Evolutionary conservation across 2,888 invertebrate genomes (phyloP), one percentile per base, ranked within the genome.

Genomic region (Orchestes rusci): DNA sequence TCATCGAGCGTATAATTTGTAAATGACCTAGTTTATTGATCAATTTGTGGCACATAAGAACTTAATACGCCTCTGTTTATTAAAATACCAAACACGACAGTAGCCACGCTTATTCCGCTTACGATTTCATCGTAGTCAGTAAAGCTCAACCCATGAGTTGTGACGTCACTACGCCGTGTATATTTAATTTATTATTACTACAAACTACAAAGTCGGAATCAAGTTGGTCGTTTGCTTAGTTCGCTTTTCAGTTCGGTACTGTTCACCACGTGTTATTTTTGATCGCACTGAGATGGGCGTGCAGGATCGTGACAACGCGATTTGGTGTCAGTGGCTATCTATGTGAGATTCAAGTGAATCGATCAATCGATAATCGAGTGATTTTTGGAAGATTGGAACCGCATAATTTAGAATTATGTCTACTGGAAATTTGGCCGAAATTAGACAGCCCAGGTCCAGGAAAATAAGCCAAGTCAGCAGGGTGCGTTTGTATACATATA

Each of bases 391-490:
- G 15, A 4, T 32, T 13, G 13, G n/a, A 32, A 3, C n/a, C 27
- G 35, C 18, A 8, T 36, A 5, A n/a, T 18, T 39, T 32, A n/a
- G 2, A 20, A 54, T 35, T 40, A 60, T 60, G 60, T 58, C 59
- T 8, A 52, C 29, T 13, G 49, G 53, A 34, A 55, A 57, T 44
- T 38, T 57, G 30, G 44, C 51, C 31, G 55, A 59, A 52, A 51
- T 51, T 45, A 52, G 50, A 69, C 50, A 70, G 69, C 73, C 62
- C 66, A 72, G 63, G 29, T 51, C 58, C 28, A 58, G 65, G 51
- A 64, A 61, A 55, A 60, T 65, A 45, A 64, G 65, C 51, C 63
- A 60, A 56, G 59, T 64, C 41, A 64, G 65, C 50, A 56, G 64
- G 63, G 66, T 66, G 61, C 50, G 59, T 55, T n/a, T n/a, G 40